Evolutionary conservation across 2,113 vertebrate genomes (phyloP), one percentile per base, ranked within the genome.

Genomic region (Rallus limicola): DNA sequence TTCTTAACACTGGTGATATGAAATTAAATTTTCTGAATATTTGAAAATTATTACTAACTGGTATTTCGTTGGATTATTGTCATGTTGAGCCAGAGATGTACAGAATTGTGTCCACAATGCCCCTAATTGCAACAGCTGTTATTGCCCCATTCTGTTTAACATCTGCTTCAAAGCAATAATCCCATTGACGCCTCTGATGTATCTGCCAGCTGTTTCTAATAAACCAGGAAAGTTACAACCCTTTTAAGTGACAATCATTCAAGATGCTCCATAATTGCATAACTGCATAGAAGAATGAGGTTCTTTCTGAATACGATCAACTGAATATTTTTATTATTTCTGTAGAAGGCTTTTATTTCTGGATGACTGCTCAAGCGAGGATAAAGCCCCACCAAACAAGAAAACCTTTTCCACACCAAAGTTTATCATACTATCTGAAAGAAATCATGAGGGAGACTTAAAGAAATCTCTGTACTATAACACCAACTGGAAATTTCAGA

Each of bases 131-230:
- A 91, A 48, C 87, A 93, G 81, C 62, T 94, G 75, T 80, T 94
- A 86, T 72, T 97, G 59, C 60, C 86, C 93, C 79, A n/a, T 94
- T 96, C 91, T 97, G 82, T 53, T 95, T 93, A 97, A 97, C 95
- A 98, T 96, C 96, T 98, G 96, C 58, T 97, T 94, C 76, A 93
- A 75, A 96, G 89, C 33, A 96, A 90, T 83, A 87, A 85, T 94
- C 60, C 64, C 59, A 88, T 92, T 80, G 91, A 96, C 0, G 88
- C 24, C n/a, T 90, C 83, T 93, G 71, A 86, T 90, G 21, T 59
- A 68, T 90, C 70, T 96, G 74, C 92, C 97, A 97, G 87, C 84
- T 97, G 93, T 96, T 97, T 94, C 90, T 96, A 95, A 95, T 96
- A 96, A 95, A 95, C 68, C 62, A 76, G 75, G 50, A 87, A 87